Evolutionary conservation across 1,140 invertebrate genomes (phyloP), one percentile per base, ranked within the genome.

Genomic region (Apis florea): DNA sequence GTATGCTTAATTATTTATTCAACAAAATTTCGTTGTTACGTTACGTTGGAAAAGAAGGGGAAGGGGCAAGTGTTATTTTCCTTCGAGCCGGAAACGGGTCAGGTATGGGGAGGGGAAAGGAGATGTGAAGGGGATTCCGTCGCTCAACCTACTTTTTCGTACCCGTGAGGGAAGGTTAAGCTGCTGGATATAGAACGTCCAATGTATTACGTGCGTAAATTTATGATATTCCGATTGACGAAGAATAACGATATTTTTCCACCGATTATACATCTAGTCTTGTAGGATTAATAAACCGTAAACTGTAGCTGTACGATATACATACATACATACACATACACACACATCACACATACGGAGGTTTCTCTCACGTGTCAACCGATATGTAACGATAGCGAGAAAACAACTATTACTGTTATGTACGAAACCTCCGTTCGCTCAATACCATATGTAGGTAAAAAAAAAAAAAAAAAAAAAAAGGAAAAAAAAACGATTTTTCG

Each of bases 171-270:
- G 68, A 78, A 81, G 80, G 59, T 84, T 53, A 72, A 77, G 68
- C 76, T 70, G 79, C 86, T 87, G 79, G 59, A 75, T 72, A 84
- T 61, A 83, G 88, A 89, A 90, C 88, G 88, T 90, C 89, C 89
- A 90, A 84, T 83, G 53, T 85, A 85, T 82, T 77, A 78, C 69
- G 82, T 87, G 85, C 82, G 31, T 40, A 86, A 86, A 89, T 79
- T 84, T 83, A 90, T 82, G 83, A 90, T 90, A 90, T 88, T 85
- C 82, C 80, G 76, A 89, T 40, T 79, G 83, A 89, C 80, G 70
- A 72, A 89, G 80, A 82, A 89, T 89, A 72, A 90, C 85, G 85
- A 89, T 90, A 91, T 91, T 91, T 91, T 91, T 91, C 88, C 90
- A 91, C 90, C 83, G 84, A 89, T 86, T 85, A 72, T 66, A 81